Base-by-base conservation (phyloP, 2,797 vertebrate species). In the Chrysolophus pictus region DNA sequence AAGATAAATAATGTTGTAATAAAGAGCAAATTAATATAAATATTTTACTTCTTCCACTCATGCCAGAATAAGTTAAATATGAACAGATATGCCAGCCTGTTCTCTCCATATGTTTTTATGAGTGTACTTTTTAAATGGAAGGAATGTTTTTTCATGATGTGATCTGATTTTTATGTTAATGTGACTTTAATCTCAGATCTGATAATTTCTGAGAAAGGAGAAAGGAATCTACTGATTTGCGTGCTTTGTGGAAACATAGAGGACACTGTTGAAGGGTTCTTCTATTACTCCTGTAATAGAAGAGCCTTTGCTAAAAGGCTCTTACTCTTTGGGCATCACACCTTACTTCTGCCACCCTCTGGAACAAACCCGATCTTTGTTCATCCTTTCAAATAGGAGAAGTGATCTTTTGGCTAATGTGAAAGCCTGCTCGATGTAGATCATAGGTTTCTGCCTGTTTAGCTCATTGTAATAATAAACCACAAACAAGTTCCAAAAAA, bases 401-500 rank as follows among this genome's bases (percentile, higher is more conserved):
- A 85, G n/a, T 39, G 49, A 51, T 80, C 75, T 92, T 94, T 51
- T 94, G 87, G 55, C 59, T 91, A 35, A 28, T 17, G 19, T 22
- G 59, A 92, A 88, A 78, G 51, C 15, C 59, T 80, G 24, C 83
- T 91, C 81, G 49, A 1, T 78, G 42, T 91, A 96, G 96, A 94
- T 91, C 92, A 77, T 41, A 68, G 87, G 44, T 90, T 95, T 87
- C 94, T 96, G 46, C 16, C 60, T 26, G 68, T 90, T 95, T 56
- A 58, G 22, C 49, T 95, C 82, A 74, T 76, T 93, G 71, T 87
- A 94, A 89, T 41, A 51, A 80, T 81, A 92, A 85, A 74, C 73
- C 33, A 46, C 49, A 65, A 64, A 68, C 0, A 2, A 23, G 28
- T 60, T 95, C 90, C 59, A 89, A 64, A 73, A 85, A 72, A 85